phyloP scores from a whole-genome alignment of 2,888 invertebrate genomes.

The Chelonus formosanus region DNA sequence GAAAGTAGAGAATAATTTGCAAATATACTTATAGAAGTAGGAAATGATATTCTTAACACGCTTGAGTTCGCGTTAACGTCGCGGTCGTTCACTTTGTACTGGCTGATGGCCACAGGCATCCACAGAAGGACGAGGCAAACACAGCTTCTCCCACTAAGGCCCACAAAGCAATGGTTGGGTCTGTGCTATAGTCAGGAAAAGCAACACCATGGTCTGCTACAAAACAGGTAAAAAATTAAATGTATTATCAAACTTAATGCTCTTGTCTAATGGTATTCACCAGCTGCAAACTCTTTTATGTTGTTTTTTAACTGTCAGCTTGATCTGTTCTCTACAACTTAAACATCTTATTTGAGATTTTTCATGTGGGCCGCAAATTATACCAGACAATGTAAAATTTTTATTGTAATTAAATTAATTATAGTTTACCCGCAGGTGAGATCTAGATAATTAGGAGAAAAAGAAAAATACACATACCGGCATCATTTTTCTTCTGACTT shows the following conservation, averaged over 20 bases:
- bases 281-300: not conserved
- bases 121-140: slow-evolving; percentile 18
- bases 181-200: slow-evolving; percentile 18
- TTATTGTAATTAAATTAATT: slow-evolving; percentile 9
- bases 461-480: too few species aligned
- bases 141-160: slow-evolving; percentile 50
- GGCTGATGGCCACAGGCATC: slow-evolving; percentile 45
- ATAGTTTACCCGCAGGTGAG: too few species aligned
- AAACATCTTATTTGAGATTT: too few species aligned
- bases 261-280: not conserved
- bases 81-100: slow-evolving; percentile 62
- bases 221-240: slow-evolving; percentile 3
- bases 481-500: too few species aligned
- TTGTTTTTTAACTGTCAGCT: too few species aligned
- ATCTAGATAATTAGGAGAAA: not conserved
- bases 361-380: too few species aligned
- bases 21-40: slow-evolving; percentile 5
- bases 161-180: slow-evolving; percentile 16
- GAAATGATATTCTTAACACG: slow-evolving; percentile 14
- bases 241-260: not conserved
- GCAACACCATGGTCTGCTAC: not conserved
- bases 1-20: slow-evolving; percentile 1
- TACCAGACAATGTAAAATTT: not conserved
- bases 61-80: slow-evolving; percentile 44
- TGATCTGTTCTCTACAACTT: not conserved